Evolutionary conservation across 2,797 vertebrate species (phyloP), one percentile per base, ranked within the genome.

Genomic region (Xenops minutus): DNA sequence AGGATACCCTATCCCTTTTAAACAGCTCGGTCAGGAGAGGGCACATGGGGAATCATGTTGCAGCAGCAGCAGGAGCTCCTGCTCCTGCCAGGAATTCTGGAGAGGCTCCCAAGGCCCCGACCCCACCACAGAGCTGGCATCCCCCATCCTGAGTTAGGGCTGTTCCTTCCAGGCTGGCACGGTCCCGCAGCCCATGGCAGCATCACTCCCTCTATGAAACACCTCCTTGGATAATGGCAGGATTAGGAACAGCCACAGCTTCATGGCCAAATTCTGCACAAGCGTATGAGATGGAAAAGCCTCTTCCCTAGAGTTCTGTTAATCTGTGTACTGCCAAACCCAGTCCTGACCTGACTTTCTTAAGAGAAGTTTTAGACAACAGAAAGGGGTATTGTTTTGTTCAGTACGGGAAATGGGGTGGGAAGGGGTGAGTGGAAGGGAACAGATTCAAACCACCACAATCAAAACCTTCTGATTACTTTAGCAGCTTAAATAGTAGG

Each of bases 221-320:
- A 27, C 2, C 16, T 15, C 6, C 46, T 39, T 1, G 54, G 52
- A 17, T 14, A 59, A 36, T 0, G 0, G n/a, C 30, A 7, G 66
- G 41, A 67, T 37, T 36, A 68, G 58, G 34, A 9, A n/a, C 21
- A 73, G 77, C 51, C 69, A 13, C 0, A 0, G 46, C 55, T 63
- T 34, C 73, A 9, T 0, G 0, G 74, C 48, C 37, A 61, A 61
- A 63, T 46, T 27, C 64, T 18, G 21, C 24, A 2, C 1, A 1
- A 52, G 34, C 7, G 12, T 0, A 13, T 1, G 0, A 8, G 27
- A 16, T 5, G 24, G n/a, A 77, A 89, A 85, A 56, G 43, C 58
- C 27, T 78, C n/a, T n/a, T 36, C 71, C 36, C 29, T 17, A 2
- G 1, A 10, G 41, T 6, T 80, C 27, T 36, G 9, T 36, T 32